Base-by-base conservation (phyloP, 2,888 invertebrate genomes). In the Diogma glabrata region DNA sequence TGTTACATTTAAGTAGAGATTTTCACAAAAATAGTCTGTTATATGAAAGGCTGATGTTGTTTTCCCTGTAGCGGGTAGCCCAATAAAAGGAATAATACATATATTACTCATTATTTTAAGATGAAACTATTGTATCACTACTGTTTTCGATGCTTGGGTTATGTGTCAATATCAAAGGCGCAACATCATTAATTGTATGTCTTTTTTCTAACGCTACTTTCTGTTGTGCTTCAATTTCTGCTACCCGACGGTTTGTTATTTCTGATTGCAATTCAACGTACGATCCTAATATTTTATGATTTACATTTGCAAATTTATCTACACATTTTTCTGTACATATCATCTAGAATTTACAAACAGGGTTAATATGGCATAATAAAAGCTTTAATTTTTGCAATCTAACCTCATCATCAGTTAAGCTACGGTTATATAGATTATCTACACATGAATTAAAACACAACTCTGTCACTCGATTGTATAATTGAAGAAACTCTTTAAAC, bases 381-480 rank as follows among this genome's bases (percentile, higher is more conserved):
- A 10, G 4, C 5, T 16, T 43, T 47, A 22, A 30, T 12, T 45
- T 2, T 10, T 26, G 26, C 30, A 19, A 23, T 14, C 33, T 50
- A 26, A 66, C 67, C 60, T 67, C 68, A 51, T 63, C 57, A 3
- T 56, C 54, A 16, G 51, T 14, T 36, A 56, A n/a, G n/a, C 47
- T 36, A 24, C 58, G 49, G 20, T 60, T 63, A 51, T 61, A 65
- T 14, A 70, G 64, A 46, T 64, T 66, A 50, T 70, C 69, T 17
- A 67, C 63, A 55, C 69, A 70, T 40, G 64, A 61, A 28, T 57
- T 58, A 28, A 70, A 70, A 51, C 69, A 70, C 43, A 69, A 36
- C 54, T 70, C 70, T 2, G 69, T 70, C 43, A 70, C 64, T 64
- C 63, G 66, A 59, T 70, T 70, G 63, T 70, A 70, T 58, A 70